Evolutionary conservation across 2,888 invertebrate genomes (phyloP).

Genomic region (Eumerus sabulonum): DNA sequence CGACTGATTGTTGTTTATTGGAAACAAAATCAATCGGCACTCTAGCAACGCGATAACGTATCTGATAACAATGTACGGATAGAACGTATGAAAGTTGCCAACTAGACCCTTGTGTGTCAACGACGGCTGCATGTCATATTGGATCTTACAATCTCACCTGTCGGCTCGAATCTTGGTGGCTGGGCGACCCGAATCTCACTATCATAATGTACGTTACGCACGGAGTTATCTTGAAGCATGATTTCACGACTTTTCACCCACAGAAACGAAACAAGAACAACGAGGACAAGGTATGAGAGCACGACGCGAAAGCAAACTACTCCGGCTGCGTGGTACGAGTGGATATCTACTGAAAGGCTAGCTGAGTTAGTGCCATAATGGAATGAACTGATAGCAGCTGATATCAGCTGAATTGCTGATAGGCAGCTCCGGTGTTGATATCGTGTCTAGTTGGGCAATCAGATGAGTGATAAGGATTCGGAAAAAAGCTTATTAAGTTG

Average conservation of each 20-base stretch:
- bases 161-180: slow-evolving; percentile 73
- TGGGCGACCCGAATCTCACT: slow-evolving; percentile 77
- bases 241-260: slow-evolving; percentile 31
- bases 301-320: no score
- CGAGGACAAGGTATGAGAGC: not conserved
- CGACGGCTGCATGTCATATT: no score
- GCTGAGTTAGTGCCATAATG: slow-evolving; percentile 28
- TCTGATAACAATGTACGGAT: no score
- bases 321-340: no score
- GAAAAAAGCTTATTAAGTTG: slow-evolving; percentile 17
- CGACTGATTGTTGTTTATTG: no score
- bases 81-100: not conserved
- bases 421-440: slow-evolving; percentile 24
- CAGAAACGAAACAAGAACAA: slow-evolving; percentile 1
- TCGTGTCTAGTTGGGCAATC: slow-evolving; percentile 14
- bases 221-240: slow-evolving; percentile 77
- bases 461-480: slow-evolving; percentile 35
- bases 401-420: slow-evolving; percentile 45
- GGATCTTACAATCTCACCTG: slow-evolving; percentile 71
- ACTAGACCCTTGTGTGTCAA: not conserved
- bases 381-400: slow-evolving; percentile 48
- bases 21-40: no score
- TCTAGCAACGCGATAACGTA: no score
- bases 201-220: slow-evolving; percentile 76
- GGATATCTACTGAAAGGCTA: slow-evolving; percentile 4